Conservation (phyloP, 2,888 invertebrate genomes). For the Ophraella communa region DNA sequence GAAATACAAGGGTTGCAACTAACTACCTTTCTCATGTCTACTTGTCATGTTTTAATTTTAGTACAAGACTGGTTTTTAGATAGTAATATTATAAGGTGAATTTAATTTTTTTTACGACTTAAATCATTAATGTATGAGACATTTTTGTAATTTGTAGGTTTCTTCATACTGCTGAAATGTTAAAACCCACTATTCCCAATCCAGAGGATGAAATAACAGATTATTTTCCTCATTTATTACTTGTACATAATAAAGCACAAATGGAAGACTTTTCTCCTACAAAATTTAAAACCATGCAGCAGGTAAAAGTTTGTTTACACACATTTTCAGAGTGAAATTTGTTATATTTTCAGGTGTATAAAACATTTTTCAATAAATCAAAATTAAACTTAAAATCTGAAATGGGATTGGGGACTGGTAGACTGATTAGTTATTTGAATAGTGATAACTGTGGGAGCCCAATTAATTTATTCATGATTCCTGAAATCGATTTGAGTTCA, state of each 20-base stretch:
- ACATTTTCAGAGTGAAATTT: constrained; percentile 18
- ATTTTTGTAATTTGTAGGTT: no score
- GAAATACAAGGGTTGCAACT: constrained; percentile 79
- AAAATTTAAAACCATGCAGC: constrained; percentile 68
- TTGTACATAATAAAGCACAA: constrained; percentile 82
- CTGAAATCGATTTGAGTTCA: constrained; percentile 61
- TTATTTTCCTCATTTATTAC: constrained; percentile 81
- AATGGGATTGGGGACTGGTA: constrained; percentile 65
- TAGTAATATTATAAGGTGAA: constrained; percentile 77
- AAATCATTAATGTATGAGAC: no score
- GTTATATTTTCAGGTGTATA: constrained; percentile 54
- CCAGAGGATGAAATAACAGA: constrained; percentile 74
- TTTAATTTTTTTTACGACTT: neutral
- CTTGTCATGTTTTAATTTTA: constrained; percentile 88
- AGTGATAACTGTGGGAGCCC: constrained; percentile 66
- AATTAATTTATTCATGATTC: constrained; percentile 74
- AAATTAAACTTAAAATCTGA: constrained; percentile 72
- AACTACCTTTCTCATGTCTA: constrained; percentile 83
- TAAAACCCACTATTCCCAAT: constrained; percentile 77
- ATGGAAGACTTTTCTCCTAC: constrained; percentile 74
- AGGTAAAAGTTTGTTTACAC: constrained; percentile 51
- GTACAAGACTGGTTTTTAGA: constrained; percentile 91
- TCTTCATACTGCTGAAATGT: constrained; percentile 84
- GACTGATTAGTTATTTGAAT: constrained; percentile 62
- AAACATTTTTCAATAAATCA: constrained; percentile 67